These are phyloP conservation scores for Anaspis maculata DNA, from an alignment of 2,888 invertebrate species.

Conservation along the genomic window DNA sequence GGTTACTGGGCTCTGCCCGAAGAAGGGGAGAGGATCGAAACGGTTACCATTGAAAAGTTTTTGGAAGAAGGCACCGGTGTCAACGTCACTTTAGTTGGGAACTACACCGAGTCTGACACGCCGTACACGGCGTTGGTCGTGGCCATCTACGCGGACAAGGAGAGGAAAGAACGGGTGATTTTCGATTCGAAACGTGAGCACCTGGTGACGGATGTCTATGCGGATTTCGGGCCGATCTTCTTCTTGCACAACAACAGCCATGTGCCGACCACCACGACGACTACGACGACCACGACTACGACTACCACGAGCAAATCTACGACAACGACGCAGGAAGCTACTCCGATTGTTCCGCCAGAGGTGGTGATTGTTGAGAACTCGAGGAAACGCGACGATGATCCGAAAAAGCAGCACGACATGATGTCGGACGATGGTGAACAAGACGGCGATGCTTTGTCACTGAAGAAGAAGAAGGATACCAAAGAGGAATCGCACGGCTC, in stretches of 20 bases:
- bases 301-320: slow-evolving; percentile 46
- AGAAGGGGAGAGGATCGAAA: slow-evolving; percentile 48
- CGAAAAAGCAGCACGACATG: slow-evolving; percentile 11
- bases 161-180: slow-evolving; percentile 50
- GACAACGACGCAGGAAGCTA: slow-evolving; percentile 46
- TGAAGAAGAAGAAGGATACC: slow-evolving; percentile 39
- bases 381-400: slow-evolving; percentile 17
- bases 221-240: slow-evolving; percentile 69
- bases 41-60: slow-evolving; percentile 48
- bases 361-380: slow-evolving; percentile 21
- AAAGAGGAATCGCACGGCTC: slow-evolving; percentile 15
- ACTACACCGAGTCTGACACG: slow-evolving; percentile 63
- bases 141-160: slow-evolving; percentile 59
- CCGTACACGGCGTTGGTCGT: slow-evolving; percentile 66
- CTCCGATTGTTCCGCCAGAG: slow-evolving; percentile 38
- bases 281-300: slow-evolving; percentile 47
- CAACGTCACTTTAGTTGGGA: slow-evolving; percentile 70
- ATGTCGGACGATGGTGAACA: slow-evolving; percentile 32
- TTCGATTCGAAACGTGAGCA: slow-evolving; percentile 58
- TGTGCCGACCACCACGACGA: slow-evolving; percentile 69
- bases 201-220: slow-evolving; percentile 58
- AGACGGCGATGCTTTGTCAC: slow-evolving; percentile 31
- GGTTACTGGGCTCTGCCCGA: slow-evolving; percentile 59
- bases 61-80: slow-evolving; percentile 76
- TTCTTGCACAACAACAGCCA: slow-evolving; percentile 66